Conservation (phyloP, 2,113 vertebrate genomes). For the Chiloscyllium plagiosum region DNA sequence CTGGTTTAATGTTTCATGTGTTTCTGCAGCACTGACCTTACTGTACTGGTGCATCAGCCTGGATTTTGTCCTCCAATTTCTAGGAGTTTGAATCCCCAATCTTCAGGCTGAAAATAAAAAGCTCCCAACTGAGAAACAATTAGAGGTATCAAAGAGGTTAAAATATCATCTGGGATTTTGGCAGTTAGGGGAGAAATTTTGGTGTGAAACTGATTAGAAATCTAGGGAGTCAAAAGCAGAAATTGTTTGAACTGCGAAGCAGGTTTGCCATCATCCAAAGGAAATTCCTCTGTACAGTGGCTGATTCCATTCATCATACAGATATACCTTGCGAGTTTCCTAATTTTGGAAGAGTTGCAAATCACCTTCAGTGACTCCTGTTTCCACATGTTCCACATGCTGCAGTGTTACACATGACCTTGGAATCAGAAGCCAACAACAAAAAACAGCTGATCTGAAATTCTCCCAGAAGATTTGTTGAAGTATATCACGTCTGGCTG, state of each 20-base stretch:
- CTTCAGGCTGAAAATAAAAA: background rate
- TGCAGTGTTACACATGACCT: background rate
- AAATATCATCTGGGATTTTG: background rate
- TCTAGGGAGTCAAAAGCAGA: background rate
- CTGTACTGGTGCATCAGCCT: background rate
- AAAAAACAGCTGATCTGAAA: background rate
- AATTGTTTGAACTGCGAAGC: background rate
- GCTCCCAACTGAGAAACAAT: background rate
- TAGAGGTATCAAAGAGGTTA: background rate
- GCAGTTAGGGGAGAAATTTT: background rate
- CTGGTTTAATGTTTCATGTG: background rate
- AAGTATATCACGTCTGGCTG: background rate
- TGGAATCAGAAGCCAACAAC: no score
- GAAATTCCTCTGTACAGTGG: background rate
- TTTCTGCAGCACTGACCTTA: background rate
- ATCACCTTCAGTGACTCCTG: background rate
- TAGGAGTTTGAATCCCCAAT: background rate
- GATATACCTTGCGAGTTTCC: background rate
- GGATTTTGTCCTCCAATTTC: background rate
- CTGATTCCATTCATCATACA: background rate
- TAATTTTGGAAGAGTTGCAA: background rate
- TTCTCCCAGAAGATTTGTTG: background rate
- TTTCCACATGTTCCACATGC: background rate
- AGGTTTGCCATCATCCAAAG: background rate
- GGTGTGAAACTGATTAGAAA: background rate